Base-by-base conservation (phyloP, 2,888 invertebrate genomes). In the Asteroscopus sphinx region DNA sequence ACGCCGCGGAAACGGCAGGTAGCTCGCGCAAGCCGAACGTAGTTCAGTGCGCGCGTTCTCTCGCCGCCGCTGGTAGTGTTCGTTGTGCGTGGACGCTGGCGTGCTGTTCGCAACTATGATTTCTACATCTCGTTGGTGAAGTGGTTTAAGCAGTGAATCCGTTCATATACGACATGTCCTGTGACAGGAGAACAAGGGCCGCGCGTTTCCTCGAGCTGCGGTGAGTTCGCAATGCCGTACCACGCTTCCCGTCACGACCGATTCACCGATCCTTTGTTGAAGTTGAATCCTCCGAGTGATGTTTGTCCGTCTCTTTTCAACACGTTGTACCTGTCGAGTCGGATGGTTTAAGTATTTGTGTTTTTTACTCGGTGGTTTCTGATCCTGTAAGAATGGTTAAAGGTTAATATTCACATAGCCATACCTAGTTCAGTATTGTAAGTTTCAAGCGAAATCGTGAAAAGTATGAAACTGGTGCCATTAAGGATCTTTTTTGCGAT, bases 151-250 rank as follows among this genome's bases (percentile, higher is more conserved):
- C 81, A 88, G 90, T 91, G 91, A 79, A 86, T 72, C 78, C 73
- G 76, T 86, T 85, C 68, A 86, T 86, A 82, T 73, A 87, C 92
- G 92, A 90, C 82, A 94, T 94, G 93, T 94, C 93, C 90, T 93
- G 93, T 89, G 93, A 93, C 83, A 91, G 93, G 89, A 92, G 92
- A 93, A 92, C 90, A 83, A 93, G 92, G 84, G 87, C 90, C 82
- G 91, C 91, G 83, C 93, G 94, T 80, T 92, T 89, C 89, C 93
- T 93, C 87, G 94, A 93, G 85, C 91, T 94, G 89, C 93, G 94
- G 94, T 94, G 93, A 94, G 94, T 93, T 88, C 82, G 80, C 81
- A 82, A 81, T 83, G 77, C 79, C 79, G 76, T 77, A 83, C 84
- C 81, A 82, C 76, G 90, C 87, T 88, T 90, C 90, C 91, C 89